Base-by-base conservation (phyloP, 2,797 vertebrate species). In the Hirundo rustica region DNA sequence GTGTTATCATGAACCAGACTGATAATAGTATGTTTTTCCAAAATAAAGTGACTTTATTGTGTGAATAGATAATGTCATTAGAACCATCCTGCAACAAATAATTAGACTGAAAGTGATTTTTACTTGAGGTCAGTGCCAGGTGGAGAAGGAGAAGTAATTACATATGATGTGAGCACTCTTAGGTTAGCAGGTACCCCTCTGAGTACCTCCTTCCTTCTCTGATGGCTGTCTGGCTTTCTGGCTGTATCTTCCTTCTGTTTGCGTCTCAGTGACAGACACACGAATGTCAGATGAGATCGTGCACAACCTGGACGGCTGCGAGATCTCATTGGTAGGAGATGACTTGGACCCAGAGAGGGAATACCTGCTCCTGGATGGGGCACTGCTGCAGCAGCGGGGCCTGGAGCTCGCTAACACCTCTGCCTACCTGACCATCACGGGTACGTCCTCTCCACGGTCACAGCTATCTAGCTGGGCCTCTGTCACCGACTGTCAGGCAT, bases 211-310 rank as follows among this genome's bases (percentile, higher is more conserved):
- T 75, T 81, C 68, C 54, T 88, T 81, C 47, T 12, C 34, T 85
- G 66, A 47, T 21, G 38, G 29, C 40, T 74, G 29, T 5, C 30
- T 83, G 82, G 15, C 70, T 81, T 91, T 84, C 62, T 84, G 77
- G 29, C 32, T 12, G 2, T 48, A 12, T 32, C 92, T 61, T 58
- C 64, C 88, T 27, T 77, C 77, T 9, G 2, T n/a, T 61, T 88
- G 22, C 81, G 26, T 71, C 45, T 40, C 95, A 98, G 98, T 98
- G 94, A 97, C 96, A 55, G 98, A 98, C 88, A 97, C 99, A 14
- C 98, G 99, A 72, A 99, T 99, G 99, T 99, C 99, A 2, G 99
- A 99, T 21, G 99, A 99, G 34, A 99, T 99, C n/a, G 99, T 99
- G 92, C 99, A 99, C 97, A 99, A 99, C 86, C 96, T 99, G 97